Evolutionary conservation across 2,888 invertebrate genomes (phyloP).

Genomic region (Sesia apiformis): DNA sequence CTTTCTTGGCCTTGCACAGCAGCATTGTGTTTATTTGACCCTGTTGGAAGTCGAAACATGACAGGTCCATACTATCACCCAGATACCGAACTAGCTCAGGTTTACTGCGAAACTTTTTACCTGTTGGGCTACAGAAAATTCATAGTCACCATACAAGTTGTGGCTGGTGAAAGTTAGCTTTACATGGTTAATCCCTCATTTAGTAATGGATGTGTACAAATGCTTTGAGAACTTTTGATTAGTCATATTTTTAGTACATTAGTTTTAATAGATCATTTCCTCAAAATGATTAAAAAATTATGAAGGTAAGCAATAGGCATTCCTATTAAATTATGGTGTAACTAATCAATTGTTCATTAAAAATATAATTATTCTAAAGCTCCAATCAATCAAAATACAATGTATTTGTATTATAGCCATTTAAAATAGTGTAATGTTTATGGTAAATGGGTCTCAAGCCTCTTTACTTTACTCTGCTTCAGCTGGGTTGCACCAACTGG

Average conservation of each 20-base stretch:
- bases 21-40: constrained; percentile 83
- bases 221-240: neutral
- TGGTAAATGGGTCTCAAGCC: no score
- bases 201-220: constrained; percentile 30
- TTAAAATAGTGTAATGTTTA: no score
- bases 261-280: no score
- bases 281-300: neutral
- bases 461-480: no score
- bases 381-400: no score
- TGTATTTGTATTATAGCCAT: no score
- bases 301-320: neutral
- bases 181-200: constrained; percentile 29
- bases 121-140: constrained; percentile 82
- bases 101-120: constrained; percentile 88
- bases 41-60: constrained; percentile 87
- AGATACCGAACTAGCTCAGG: constrained; percentile 85
- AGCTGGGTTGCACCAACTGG: no score
- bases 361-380: no score
- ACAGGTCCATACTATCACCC: constrained; percentile 84
- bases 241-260: neutral
- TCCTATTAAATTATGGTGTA: neutral
- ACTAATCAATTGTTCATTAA: neutral
- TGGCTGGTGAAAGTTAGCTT: constrained; percentile 9
- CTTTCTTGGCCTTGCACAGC: constrained; percentile 81
- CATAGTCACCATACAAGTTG: constrained; percentile 36